A percentile compares a stretch with the other conserved stretches of the same genome.
Evolutionary conservation across 2,888 invertebrate genomes (phyloP).

Genomic region (Drosophila peninsularis): DNA sequence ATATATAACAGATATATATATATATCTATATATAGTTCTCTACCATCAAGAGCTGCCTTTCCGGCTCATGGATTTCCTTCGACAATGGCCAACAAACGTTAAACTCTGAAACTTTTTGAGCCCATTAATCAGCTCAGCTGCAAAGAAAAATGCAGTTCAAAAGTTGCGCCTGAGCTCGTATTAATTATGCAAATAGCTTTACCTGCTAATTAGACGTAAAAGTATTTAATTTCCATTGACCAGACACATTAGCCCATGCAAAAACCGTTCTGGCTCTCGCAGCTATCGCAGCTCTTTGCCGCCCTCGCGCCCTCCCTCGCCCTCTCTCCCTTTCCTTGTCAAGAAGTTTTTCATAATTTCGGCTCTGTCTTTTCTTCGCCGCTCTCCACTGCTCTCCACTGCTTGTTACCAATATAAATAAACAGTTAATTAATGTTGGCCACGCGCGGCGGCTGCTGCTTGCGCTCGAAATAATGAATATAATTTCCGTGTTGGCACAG

Average conservation of each 20-base stretch:
- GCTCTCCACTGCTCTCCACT: background rate
- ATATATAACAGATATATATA: background rate
- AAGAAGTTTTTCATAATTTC: conserved; percentile 40
- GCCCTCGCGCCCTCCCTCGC: background rate
- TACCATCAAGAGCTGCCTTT: background rate
- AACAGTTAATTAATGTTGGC: conserved; percentile 69
- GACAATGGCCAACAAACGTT: background rate
- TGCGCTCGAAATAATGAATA: conserved; percentile 56
- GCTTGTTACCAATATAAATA: conserved; percentile 56
- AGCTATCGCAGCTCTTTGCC: background rate
- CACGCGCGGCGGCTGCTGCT: conserved; percentile 10
- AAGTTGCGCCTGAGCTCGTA: conserved; percentile 34
- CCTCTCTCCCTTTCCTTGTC: background rate
- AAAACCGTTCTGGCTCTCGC: conserved; percentile 29
- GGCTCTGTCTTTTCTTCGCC: conserved; percentile 10
- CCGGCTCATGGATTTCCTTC: background rate
- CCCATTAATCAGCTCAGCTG: conserved; percentile 16
- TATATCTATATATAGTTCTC: background rate
- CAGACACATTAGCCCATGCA: conserved; percentile 64
- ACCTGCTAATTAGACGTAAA: conserved; percentile 68
- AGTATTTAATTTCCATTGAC: conserved; percentile 57
- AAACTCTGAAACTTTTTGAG: conserved; percentile 3
- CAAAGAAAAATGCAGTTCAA: background rate
- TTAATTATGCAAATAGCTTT: conserved; percentile 65
- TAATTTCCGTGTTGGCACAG: conserved; percentile 53